Percentiles rank a stretch among this genome's conserved stretches.
Conservation (phyloP, 2,797 vertebrate species). For the Lerista edwardsae region DNA sequence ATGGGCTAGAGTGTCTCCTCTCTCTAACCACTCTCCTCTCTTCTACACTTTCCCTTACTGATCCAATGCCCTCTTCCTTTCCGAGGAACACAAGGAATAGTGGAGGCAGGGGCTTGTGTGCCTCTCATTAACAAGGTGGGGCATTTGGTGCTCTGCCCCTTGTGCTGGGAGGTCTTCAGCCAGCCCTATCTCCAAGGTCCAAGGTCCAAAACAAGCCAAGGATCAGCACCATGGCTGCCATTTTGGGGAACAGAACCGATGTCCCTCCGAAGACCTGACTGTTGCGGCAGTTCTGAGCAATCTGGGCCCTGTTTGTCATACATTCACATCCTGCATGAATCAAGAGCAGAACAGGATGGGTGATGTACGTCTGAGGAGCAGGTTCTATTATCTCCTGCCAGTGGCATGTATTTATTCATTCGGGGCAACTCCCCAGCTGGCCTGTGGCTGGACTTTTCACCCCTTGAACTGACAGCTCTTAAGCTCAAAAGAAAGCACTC, state of each 20-base stretch:
- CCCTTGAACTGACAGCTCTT: neutral
- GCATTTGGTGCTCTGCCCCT: no score
- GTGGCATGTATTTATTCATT: neutral
- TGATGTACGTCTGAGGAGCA: neutral
- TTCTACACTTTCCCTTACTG: no score
- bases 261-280: neutral
- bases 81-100: no score
- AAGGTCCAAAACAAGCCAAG: neutral
- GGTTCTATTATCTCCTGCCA: neutral
- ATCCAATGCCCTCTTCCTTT: no score
- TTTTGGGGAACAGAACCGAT: neutral
- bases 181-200: no score
- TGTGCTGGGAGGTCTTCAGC: no score
- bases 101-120: no score
- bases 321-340: slow-evolving; percentile 25
- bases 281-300: neutral
- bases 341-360: neutral
- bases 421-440: neutral
- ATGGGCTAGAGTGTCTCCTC: no score
- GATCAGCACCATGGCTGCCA: neutral
- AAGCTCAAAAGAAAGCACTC: neutral
- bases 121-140: no score
- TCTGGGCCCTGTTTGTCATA: neutral
- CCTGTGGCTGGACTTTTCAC: neutral
- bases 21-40: no score